Evolutionary conservation across 2,113 vertebrate genomes (phyloP).

Genomic region (Aviceda subcristata): DNA sequence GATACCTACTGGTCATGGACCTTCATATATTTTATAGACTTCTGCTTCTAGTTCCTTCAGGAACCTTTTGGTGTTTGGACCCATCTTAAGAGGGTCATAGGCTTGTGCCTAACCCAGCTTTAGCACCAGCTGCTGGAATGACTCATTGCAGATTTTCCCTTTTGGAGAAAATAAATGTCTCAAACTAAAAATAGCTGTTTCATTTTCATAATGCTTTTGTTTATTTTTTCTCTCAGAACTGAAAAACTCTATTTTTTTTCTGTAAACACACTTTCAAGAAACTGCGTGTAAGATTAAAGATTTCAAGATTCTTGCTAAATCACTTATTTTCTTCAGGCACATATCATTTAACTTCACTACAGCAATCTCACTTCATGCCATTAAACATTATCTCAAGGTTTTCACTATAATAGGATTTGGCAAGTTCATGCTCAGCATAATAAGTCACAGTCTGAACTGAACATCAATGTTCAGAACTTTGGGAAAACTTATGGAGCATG

Average conservation of each 20-base stretch:
- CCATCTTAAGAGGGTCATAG: not conserved
- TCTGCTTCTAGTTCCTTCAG: not conserved
- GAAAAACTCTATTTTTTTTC: not conserved
- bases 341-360: not conserved
- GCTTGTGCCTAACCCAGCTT: not conserved
- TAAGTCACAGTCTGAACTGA: not conserved
- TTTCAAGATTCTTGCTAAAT: not conserved
- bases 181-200: not conserved
- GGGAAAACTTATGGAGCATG: not conserved
- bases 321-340: not conserved
- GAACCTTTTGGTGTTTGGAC: not conserved
- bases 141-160: not conserved
- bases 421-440: not conserved
- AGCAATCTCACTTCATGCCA: not conserved
- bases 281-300: not conserved
- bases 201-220: not conserved
- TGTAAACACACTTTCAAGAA: not conserved
- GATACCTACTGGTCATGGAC: fast-evolving
- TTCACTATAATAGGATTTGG: not conserved
- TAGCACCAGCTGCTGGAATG: not conserved
- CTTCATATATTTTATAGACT: not conserved
- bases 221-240: not conserved
- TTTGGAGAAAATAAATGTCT: not conserved
- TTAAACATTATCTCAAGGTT: slow-evolving; percentile 10
- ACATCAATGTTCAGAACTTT: not conserved